Evolutionary conservation across 2,113 vertebrate species (phyloP).

Genomic region (Colossoma macropomum): DNA sequence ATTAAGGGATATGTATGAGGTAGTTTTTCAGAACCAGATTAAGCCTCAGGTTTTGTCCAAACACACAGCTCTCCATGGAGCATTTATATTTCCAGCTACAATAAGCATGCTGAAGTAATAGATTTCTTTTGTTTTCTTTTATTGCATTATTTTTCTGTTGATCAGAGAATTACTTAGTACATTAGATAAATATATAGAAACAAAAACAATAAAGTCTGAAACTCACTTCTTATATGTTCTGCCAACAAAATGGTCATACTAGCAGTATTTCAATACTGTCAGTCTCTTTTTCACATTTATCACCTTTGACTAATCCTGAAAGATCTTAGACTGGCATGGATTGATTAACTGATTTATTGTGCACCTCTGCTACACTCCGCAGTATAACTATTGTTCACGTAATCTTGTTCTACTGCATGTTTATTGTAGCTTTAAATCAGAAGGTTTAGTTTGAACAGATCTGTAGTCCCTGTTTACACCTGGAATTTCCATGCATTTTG

Average conservation of each 20-base stretch:
- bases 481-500: no score
- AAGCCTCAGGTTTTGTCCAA: not conserved
- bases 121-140: not conserved
- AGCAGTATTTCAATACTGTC: not conserved
- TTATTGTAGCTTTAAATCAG: no score
- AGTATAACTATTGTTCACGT: no score
- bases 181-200: not conserved
- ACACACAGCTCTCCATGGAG: constrained; percentile 23
- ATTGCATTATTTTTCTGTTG: not conserved
- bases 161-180: not conserved
- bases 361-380: no score
- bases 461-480: no score
- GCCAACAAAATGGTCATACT: not conserved
- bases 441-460: no score
- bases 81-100: not conserved
- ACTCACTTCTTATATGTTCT: not conserved
- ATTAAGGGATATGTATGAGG: constrained; percentile 46
- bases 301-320: no score
- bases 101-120: not conserved
- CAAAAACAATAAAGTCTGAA: not conserved
- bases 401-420: no score
- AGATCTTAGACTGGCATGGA: no score
- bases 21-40: constrained; percentile 37
- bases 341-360: no score
- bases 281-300: not conserved